Percentiles rank a stretch among this genome's conserved stretches.
phyloP scores from a whole-genome alignment of 2,797 vertebrate species.

The Bovichtus diacanthus region DNA sequence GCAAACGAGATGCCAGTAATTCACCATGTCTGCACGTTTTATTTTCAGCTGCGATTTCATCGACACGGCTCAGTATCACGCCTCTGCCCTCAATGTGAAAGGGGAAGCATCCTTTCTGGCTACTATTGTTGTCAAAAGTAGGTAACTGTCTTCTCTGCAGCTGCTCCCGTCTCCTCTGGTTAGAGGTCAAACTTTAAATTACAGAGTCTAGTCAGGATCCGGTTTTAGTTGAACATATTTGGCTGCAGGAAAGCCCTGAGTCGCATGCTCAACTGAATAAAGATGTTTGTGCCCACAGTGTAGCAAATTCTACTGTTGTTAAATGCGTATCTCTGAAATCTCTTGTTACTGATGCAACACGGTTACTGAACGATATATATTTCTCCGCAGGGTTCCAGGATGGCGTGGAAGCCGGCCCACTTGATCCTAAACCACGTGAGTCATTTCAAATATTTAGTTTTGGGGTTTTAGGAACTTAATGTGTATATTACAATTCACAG shows the following conservation, averaged over 20 bases:
- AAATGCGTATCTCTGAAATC: background rate
- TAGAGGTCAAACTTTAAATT: constrained; percentile 5
- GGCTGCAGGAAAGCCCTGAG: background rate
- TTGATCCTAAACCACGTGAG: constrained; percentile 84
- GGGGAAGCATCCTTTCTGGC: constrained; percentile 92
- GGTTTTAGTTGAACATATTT: background rate
- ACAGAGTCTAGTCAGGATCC: background rate
- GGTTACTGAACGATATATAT: constrained; percentile 5
- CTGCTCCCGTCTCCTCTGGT: background rate
- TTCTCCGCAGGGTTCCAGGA: constrained; percentile 82
- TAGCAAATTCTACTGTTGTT: background rate
- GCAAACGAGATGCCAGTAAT: background rate
- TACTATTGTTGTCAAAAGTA: constrained; percentile 96
- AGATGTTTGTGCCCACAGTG: background rate
- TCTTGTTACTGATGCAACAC: background rate
- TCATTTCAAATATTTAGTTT: constrained; percentile 11
- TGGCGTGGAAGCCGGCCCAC: constrained; percentile 64
- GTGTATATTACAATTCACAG: background rate
- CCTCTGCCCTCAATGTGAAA: constrained; percentile 95
- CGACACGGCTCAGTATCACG: constrained; percentile 93
- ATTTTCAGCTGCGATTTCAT: constrained; percentile 91
- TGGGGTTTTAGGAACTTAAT: background rate
- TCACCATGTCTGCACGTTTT: constrained; percentile 14
- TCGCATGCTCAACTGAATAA: background rate
- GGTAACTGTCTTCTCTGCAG: constrained; percentile 66